phyloP scores from a whole-genome alignment of 2,797 vertebrate species.

The Geotria australis region DNA sequence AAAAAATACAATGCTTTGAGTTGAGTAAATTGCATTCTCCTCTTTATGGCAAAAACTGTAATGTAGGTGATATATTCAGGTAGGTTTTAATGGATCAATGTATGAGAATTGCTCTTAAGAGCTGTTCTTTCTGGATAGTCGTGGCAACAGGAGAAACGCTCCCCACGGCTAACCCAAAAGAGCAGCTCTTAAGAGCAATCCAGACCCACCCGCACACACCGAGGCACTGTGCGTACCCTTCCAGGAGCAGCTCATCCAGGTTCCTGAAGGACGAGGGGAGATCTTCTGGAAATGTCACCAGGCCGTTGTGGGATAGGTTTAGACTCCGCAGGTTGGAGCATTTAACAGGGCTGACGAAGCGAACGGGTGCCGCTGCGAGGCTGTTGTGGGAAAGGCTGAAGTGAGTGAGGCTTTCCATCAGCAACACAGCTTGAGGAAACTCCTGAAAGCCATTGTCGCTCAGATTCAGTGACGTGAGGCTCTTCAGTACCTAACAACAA shows the following conservation, averaged over 20 bases:
- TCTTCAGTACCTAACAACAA: background rate
- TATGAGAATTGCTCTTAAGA: no score
- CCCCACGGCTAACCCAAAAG: no score
- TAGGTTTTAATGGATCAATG: no score
- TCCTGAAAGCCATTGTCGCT: background rate
- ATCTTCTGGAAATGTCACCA: background rate
- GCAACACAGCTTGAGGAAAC: background rate
- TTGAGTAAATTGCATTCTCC: no score
- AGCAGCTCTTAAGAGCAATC: no score
- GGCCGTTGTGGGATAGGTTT: background rate
- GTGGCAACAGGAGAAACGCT: no score
- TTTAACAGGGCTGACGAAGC: background rate
- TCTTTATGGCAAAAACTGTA: no score
- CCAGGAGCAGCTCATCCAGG: background rate
- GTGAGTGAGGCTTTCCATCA: background rate
- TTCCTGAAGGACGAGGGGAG: background rate
- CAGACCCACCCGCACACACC: no score
- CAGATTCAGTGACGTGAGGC: background rate
- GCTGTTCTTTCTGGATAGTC: no score
- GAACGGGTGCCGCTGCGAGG: background rate
- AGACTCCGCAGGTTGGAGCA: background rate
- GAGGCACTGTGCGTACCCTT: background rate
- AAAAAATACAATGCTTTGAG: background rate
- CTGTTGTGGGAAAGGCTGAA: background rate
- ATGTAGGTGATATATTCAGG: no score